phyloP scores from a whole-genome alignment of 2,888 invertebrate genomes.

The Eupithecia vulgata region DNA sequence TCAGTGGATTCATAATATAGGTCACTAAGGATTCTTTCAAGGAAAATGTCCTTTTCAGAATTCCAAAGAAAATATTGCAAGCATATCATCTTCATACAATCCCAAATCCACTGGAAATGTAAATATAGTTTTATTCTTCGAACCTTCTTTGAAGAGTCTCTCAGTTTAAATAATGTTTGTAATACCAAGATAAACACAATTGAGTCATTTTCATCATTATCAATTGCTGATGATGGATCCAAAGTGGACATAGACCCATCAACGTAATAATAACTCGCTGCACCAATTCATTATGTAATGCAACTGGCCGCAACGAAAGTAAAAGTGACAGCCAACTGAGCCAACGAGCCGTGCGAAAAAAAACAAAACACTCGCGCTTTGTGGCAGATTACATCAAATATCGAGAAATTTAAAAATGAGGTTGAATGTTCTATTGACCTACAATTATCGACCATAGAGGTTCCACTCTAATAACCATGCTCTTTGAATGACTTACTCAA shows the following conservation, averaged over 20 bases:
- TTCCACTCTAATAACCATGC: background rate
- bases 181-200: background rate
- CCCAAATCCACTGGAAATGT: background rate
- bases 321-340: conserved; percentile 65
- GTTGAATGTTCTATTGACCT: conserved; percentile 18
- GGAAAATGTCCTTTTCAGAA: background rate
- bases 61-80: background rate
- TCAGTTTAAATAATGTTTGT: background rate
- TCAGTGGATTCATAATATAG: background rate
- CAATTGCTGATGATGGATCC: conserved; percentile 28
- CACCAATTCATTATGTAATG: conserved; percentile 66
- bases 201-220: background rate
- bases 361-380: conserved; percentile 52
- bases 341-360: conserved; percentile 63
- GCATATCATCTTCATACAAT: background rate
- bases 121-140: background rate
- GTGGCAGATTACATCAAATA: conserved; percentile 49
- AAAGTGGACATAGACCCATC: conserved; percentile 43
- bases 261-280: conserved; percentile 58
- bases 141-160: background rate
- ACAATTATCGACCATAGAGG: background rate
- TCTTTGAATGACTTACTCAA: background rate
- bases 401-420: conserved; percentile 30
- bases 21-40: background rate
- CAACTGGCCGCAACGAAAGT: conserved; percentile 72